phyloP scores from a whole-genome alignment of 2,888 invertebrate species.

The Diarsia dahlii region DNA sequence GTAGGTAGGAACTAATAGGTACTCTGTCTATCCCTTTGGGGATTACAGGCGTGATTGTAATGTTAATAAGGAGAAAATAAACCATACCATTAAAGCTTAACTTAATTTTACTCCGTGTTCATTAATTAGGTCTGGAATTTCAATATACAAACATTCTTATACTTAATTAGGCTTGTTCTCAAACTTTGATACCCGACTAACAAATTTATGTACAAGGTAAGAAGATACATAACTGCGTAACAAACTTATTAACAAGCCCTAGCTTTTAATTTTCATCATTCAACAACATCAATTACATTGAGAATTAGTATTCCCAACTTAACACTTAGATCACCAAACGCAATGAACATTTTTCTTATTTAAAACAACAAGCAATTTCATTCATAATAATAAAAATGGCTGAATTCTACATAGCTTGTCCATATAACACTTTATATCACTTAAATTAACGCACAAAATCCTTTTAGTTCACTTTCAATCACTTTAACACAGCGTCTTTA shows the following conservation, averaged over 20 bases:
- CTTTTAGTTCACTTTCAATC: background rate
- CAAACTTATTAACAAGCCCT: background rate
- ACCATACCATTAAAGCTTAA: background rate
- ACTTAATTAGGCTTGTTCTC: background rate
- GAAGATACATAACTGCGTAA: background rate
- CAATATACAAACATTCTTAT: constrained; percentile 3
- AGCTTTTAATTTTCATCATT: background rate
- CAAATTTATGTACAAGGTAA: background rate
- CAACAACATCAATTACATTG: constrained; percentile 16
- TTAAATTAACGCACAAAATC: background rate
- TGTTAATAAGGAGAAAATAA: background rate
- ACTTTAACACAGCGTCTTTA: background rate
- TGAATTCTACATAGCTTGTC: background rate
- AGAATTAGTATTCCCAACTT: background rate
- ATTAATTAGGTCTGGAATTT: background rate
- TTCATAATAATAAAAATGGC: background rate
- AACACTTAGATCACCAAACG: background rate
- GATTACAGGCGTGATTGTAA: too few species aligned
- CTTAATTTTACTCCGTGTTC: background rate
- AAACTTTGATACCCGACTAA: background rate
- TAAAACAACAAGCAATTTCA: background rate
- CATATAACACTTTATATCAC: constrained; percentile 9
- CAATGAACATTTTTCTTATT: background rate
- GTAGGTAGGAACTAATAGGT: too few species aligned
- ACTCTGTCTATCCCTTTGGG: too few species aligned